Evolutionary conservation across 2,113 vertebrate species (phyloP).

Genomic region (Perca flavescens): DNA sequence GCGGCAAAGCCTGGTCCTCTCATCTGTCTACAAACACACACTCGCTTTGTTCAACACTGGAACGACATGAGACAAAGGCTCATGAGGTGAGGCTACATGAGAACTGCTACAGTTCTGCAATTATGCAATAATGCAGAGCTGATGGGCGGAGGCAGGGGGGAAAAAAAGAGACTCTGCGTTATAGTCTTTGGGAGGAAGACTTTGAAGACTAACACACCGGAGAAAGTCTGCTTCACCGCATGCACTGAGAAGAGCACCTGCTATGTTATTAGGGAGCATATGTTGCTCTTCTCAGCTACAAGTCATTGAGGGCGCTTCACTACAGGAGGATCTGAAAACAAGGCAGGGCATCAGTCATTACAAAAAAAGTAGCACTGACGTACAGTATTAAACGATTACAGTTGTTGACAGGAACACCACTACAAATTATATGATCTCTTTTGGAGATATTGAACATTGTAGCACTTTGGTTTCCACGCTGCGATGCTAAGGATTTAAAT

Average conservation of each 20-base stretch:
- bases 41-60: constrained; percentile 9
- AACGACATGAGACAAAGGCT: constrained; percentile 45
- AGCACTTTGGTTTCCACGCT: too few species aligned
- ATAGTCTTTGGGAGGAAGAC: constrained; percentile 36
- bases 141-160: constrained; percentile 23
- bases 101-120: constrained; percentile 40
- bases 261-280: constrained; percentile 64
- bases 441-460: not conserved
- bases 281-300: constrained; percentile 59
- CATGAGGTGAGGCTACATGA: constrained; percentile 34
- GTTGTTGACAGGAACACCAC: not conserved
- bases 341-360: not conserved
- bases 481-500: too few species aligned
- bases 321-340: constrained; percentile 26
- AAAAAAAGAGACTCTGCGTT: not conserved
- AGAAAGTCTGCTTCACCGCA: constrained; percentile 55
- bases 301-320: constrained; percentile 38
- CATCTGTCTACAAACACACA: constrained; percentile 46
- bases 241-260: constrained; percentile 69
- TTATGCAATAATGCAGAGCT: constrained; percentile 47
- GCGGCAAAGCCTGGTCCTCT: constrained; percentile 38
- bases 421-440: not conserved
- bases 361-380: not conserved
- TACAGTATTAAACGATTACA: not conserved
- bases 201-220: constrained; percentile 48